Percentiles rank a stretch among this genome's conserved stretches.
phyloP scores from a whole-genome alignment of 2,888 invertebrate species.

The Galeruca laticollis region DNA sequence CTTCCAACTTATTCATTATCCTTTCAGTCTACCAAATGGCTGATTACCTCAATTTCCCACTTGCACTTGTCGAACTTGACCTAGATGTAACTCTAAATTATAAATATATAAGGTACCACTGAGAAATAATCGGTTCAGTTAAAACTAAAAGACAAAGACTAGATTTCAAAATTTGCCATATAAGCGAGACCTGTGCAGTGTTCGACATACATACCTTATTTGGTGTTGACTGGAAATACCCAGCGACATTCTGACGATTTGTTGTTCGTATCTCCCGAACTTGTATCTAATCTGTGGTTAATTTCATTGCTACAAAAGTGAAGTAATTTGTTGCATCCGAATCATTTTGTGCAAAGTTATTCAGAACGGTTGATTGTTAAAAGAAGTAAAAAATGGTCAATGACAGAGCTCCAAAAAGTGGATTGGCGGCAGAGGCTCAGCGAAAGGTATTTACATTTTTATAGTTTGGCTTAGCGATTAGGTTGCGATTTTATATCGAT shows the following conservation, averaged over 20 bases:
- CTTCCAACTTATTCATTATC: no score
- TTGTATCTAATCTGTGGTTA: neutral
- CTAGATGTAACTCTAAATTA: neutral
- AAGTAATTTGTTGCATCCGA: neutral
- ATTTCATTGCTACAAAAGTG: neutral
- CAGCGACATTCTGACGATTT: neutral
- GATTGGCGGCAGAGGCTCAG: constrained; percentile 11
- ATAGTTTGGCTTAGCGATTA: neutral
- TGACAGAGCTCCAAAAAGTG: constrained; percentile 15
- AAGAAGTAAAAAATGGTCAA: neutral
- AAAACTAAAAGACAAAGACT: neutral
- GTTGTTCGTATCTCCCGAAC: neutral
- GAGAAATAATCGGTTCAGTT: neutral
- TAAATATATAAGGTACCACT: neutral
- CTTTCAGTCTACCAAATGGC: neutral
- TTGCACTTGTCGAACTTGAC: neutral
- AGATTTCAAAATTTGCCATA: neutral
- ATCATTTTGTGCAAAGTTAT: neutral
- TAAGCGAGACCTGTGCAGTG: neutral
- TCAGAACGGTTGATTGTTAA: neutral
- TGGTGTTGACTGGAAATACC: neutral
- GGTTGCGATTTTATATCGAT: neutral
- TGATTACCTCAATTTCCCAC: neutral
- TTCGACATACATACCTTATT: neutral
- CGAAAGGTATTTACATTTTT: constrained; percentile 5